Percentiles rank a stretch among this genome's conserved stretches.
These are phyloP conservation scores for Lampris megalopsis DNA, from an alignment of 2,113 vertebrate genomes.

Conservation along the genomic window DNA sequence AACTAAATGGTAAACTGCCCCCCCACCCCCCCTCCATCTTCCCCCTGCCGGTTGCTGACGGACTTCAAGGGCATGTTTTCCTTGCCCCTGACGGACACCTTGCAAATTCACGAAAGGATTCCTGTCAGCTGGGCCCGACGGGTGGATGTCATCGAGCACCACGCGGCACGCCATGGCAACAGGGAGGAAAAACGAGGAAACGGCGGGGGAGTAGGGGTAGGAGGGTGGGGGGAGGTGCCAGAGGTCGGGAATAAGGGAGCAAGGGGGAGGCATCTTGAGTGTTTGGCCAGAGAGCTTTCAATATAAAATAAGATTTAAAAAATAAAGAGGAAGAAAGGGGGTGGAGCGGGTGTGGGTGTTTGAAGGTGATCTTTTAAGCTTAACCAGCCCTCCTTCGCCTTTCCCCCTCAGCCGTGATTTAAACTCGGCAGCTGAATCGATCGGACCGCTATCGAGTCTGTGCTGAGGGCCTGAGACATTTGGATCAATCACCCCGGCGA, in stretches of 20 bases:
- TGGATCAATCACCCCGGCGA: conserved; percentile 63
- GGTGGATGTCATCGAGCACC: conserved; percentile 51
- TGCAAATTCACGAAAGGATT: conserved; percentile 75
- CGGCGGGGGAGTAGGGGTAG: too few species aligned
- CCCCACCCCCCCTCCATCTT: too few species aligned
- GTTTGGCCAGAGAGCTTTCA: conserved; percentile 28
- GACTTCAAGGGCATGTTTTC: conserved; percentile 69
- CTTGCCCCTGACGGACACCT: conserved; percentile 60
- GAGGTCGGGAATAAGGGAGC: background rate
- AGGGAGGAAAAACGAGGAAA: background rate
- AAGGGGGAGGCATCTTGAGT: conserved; percentile 16
- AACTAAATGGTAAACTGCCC: conserved; percentile 61
- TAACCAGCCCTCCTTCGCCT: conserved; percentile 30
- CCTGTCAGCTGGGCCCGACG: conserved; percentile 68
- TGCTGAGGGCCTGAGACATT: conserved; percentile 54
- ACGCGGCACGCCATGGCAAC: conserved; percentile 26
- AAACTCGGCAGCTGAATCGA: conserved; percentile 56
- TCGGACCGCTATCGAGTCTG: conserved; percentile 50
- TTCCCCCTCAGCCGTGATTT: conserved; percentile 55
- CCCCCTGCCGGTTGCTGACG: too few species aligned
- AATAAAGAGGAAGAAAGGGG: conserved; percentile 36
- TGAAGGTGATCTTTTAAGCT: conserved; percentile 61
- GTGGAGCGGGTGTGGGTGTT: conserved; percentile 40
- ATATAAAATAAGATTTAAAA: conserved; percentile 1
- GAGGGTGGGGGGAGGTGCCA: too few species aligned